phyloP scores from a whole-genome alignment of 2,888 invertebrate species.

The Heliconius charithonia region DNA sequence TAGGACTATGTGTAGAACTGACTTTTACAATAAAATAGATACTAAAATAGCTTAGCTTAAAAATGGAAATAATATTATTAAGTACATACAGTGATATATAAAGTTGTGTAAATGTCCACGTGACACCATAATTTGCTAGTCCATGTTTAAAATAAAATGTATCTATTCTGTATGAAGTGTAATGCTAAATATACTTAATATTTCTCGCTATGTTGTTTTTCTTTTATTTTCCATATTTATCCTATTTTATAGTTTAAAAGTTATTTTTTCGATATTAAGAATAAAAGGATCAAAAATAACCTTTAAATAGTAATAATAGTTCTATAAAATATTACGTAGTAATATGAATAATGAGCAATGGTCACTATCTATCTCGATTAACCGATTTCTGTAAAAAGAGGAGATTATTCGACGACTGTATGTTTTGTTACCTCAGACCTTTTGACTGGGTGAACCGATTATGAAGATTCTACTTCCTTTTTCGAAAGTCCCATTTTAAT shows the following conservation, averaged over 20 bases:
- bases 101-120: constrained; percentile 45
- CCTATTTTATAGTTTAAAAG: not conserved
- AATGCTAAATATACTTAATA: constrained; percentile 73
- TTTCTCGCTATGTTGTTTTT: constrained; percentile 59
- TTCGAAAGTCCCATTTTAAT: no score
- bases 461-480: no score
- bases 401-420: no score
- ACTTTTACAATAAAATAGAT: constrained; percentile 28
- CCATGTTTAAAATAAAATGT: constrained; percentile 63
- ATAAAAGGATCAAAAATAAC: not conserved
- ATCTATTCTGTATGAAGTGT: constrained; percentile 61
- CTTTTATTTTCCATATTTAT: constrained; percentile 20
- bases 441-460: no score
- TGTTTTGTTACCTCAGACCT: no score
- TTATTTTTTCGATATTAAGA: not conserved
- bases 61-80: constrained; percentile 17
- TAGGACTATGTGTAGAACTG: constrained; percentile 22
- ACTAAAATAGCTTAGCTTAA: constrained; percentile 19
- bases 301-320: no score
- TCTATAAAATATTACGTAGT: no score
- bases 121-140: constrained; percentile 61
- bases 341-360: no score
- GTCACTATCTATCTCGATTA: no score
- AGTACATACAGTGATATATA: constrained; percentile 30
- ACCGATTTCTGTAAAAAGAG: no score